Evolutionary conservation across 2,888 invertebrate genomes (phyloP).

Genomic region (Eupithecia dodoneata): DNA sequence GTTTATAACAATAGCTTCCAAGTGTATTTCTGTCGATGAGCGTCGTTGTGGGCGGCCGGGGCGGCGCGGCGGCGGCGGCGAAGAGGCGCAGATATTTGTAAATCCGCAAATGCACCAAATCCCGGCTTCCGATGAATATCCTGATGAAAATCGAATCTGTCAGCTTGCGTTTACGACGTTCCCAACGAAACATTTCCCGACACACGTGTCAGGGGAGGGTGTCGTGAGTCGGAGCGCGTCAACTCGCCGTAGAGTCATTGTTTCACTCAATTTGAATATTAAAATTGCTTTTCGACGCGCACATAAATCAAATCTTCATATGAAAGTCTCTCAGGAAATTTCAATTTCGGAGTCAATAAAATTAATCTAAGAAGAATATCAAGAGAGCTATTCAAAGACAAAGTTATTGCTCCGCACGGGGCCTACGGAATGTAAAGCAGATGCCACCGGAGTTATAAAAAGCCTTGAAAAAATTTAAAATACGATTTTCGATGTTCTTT

Average conservation of each 20-base stretch:
- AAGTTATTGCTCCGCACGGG: constrained; percentile 50
- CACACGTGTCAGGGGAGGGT: neutral
- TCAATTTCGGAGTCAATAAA: constrained; percentile 45
- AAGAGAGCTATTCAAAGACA: constrained; percentile 50
- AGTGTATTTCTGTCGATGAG: neutral
- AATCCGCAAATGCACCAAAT: constrained; percentile 8
- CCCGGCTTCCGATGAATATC: constrained; percentile 16
- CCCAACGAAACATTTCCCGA: neutral
- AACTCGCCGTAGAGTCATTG: constrained; percentile 12
- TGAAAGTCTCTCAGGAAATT: constrained; percentile 40
- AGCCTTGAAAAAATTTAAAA: constrained; percentile 58
- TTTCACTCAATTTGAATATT: constrained; percentile 33
- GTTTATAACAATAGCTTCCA: neutral
- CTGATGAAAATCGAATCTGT: constrained; percentile 19
- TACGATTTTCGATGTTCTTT: constrained; percentile 67
- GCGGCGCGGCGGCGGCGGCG: neutral
- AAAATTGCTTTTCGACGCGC: constrained; percentile 28
- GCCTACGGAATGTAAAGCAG: constrained; percentile 54
- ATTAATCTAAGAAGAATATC: constrained; percentile 50
- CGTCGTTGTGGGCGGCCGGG: neutral
- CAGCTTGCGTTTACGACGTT: neutral
- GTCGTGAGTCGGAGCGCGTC: neutral
- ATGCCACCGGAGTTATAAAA: constrained; percentile 53
- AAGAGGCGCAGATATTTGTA: neutral
- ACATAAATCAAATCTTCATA: constrained; percentile 34